phyloP scores from a whole-genome alignment of 2,113 vertebrate species.

The Etheostoma spectabile region DNA sequence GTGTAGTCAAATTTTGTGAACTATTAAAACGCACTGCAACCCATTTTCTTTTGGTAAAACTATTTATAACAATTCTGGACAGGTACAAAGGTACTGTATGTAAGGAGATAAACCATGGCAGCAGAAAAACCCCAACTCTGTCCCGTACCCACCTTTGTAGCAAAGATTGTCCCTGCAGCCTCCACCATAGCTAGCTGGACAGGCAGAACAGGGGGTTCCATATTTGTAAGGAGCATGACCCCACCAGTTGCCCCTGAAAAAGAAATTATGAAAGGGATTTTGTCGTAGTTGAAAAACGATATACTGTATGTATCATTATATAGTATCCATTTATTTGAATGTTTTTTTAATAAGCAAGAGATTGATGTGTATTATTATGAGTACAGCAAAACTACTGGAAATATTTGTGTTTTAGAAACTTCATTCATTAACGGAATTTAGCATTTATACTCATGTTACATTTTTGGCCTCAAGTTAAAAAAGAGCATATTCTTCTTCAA shows the following conservation, averaged over 20 bases:
- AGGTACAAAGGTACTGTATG: background rate
- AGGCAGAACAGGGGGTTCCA: conserved; percentile 93
- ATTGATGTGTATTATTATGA: background rate
- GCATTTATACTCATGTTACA: too few relatives aligned
- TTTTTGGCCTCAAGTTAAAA: too few relatives aligned
- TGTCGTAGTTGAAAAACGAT: background rate
- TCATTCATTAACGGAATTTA: too few relatives aligned
- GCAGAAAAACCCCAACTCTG: background rate
- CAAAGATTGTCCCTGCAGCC: conserved; percentile 96
- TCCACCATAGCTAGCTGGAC: conserved; percentile 95
- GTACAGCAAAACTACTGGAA: too few relatives aligned
- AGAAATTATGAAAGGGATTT: background rate
- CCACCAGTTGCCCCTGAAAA: conserved; percentile 95
- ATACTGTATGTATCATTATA: too few relatives aligned
- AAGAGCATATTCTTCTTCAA: too few relatives aligned
- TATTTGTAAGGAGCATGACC: conserved; percentile 97
- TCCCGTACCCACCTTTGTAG: conserved; percentile 89
- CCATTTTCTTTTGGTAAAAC: background rate
- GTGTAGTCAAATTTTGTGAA: background rate
- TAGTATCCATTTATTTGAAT: background rate
- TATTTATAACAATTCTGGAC: background rate
- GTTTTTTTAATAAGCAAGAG: background rate
- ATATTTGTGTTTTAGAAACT: too few relatives aligned
- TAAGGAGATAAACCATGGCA: background rate
- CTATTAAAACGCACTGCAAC: background rate